These are phyloP conservation scores for Oplegnathus fasciatus DNA, from an alignment of 2,113 vertebrate genomes.

Conservation along the genomic window DNA sequence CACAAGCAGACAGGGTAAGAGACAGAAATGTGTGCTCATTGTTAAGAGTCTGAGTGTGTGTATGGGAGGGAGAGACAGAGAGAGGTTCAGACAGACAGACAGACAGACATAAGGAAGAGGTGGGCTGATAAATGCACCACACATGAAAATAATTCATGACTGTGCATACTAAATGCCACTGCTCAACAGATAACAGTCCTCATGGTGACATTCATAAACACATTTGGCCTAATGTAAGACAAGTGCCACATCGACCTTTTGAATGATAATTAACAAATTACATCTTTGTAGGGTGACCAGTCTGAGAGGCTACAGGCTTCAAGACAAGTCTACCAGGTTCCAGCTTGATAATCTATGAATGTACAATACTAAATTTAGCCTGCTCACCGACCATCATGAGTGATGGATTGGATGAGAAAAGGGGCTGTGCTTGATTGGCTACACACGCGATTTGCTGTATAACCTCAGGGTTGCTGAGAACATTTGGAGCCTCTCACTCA, in stretches of 20 bases:
- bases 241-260: constrained; percentile 15
- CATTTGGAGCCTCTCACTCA: constrained; percentile 54
- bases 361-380: constrained; percentile 48
- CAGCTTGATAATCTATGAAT: constrained; percentile 33
- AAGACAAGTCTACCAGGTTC: constrained; percentile 15
- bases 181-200: constrained; percentile 52
- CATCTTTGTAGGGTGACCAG: background rate
- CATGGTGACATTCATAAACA: constrained; percentile 36
- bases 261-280: constrained; percentile 6
- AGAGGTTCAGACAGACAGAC: constrained; percentile 35
- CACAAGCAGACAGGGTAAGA: constrained; percentile 53
- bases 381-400: constrained; percentile 46
- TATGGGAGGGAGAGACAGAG: constrained; percentile 4
- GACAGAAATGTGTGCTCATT: constrained; percentile 28
- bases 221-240: constrained; percentile 15
- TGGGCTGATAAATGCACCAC: constrained; percentile 28
- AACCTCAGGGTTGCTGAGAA: constrained; percentile 51
- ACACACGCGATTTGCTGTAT: constrained; percentile 59
- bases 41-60: constrained; percentile 6
- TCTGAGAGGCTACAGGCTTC: background rate
- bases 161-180: constrained; percentile 49
- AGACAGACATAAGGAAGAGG: constrained; percentile 51
- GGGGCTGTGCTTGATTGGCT: constrained; percentile 65
- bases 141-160: constrained; percentile 42
- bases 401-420: constrained; percentile 70